These are phyloP conservation scores for Clitarchus hookeri DNA, from an alignment of 2,888 invertebrate genomes.

Conservation along the genomic window DNA sequence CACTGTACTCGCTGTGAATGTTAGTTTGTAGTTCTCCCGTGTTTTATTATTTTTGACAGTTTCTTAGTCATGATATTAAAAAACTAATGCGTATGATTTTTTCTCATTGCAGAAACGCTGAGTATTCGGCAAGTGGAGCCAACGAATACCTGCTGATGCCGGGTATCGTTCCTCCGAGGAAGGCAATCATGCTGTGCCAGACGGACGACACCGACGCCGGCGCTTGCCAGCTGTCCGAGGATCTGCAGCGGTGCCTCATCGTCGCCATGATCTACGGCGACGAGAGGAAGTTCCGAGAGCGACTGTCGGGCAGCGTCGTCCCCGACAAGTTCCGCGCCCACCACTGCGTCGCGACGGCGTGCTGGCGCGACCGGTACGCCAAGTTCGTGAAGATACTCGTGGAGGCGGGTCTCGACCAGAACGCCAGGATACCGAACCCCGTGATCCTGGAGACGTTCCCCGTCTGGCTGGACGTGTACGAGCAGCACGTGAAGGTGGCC, in stretches of 20 bases:
- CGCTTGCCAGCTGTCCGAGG: not conserved
- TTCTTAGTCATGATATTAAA: no score
- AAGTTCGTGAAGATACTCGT: not conserved
- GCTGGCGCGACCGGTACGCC: slow-evolving; percentile 4
- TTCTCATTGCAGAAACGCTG: not conserved
- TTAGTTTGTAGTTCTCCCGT: no score
- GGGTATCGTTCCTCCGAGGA: not conserved
- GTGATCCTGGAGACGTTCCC: slow-evolving; percentile 15
- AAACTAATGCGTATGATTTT: no score
- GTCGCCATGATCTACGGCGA: not conserved
- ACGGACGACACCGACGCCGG: not conserved
- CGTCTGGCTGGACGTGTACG: not conserved
- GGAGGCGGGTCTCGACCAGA: slow-evolving; percentile 7
- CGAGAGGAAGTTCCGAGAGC: not conserved
- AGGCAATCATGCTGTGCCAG: not conserved
- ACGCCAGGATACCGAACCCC: not conserved
- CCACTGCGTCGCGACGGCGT: slow-evolving; percentile 10
- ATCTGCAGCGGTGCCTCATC: not conserved
- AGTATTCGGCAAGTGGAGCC: not conserved
- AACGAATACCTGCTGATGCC: not conserved
- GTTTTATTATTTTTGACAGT: no score
- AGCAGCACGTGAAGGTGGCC: not conserved
- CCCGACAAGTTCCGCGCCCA: not conserved
- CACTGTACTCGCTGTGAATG: no score
- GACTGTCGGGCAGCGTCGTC: not conserved